phyloP scores from a whole-genome alignment of 1,140 invertebrate genomes.

The Sogatella furcifera region DNA sequence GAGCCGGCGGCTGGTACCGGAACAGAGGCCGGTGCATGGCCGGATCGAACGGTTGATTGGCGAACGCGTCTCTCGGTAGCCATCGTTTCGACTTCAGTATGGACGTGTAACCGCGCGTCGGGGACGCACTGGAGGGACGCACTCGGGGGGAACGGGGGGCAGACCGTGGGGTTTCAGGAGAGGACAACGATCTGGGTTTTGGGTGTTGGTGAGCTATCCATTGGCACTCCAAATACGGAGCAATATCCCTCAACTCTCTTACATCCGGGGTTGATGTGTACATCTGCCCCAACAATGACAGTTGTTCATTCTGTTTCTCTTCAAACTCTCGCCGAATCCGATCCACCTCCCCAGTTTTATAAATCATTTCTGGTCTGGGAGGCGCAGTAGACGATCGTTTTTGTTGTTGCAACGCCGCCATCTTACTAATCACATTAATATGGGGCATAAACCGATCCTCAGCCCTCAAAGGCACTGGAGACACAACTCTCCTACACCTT shows the following conservation, averaged over 20 bases:
- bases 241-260: constrained; percentile 60
- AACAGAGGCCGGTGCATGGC: constrained; percentile 59
- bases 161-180: constrained; percentile 35
- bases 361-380: constrained; percentile 24
- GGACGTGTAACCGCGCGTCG: constrained; percentile 30
- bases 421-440: constrained; percentile 78
- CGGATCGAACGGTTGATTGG: constrained; percentile 59
- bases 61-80: constrained; percentile 42
- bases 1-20: constrained; percentile 58
- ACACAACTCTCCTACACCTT: constrained; percentile 39
- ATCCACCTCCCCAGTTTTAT: constrained; percentile 44
- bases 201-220: constrained; percentile 69
- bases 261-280: constrained; percentile 72
- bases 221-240: constrained; percentile 58
- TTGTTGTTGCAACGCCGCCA: constrained; percentile 50
- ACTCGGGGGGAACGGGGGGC: constrained; percentile 23
- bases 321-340: constrained; percentile 59
- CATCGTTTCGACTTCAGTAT: constrained; percentile 49
- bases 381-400: constrained; percentile 28
- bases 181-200: constrained; percentile 49
- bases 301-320: constrained; percentile 28
- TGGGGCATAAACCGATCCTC: constrained; percentile 72
- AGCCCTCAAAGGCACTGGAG: constrained; percentile 50
- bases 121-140: constrained; percentile 35
- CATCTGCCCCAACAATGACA: constrained; percentile 63